Evolutionary conservation across 2,113 vertebrate genomes (phyloP), one percentile per base, ranked within the genome.

Genomic region (Amblyopsis rosae): DNA sequence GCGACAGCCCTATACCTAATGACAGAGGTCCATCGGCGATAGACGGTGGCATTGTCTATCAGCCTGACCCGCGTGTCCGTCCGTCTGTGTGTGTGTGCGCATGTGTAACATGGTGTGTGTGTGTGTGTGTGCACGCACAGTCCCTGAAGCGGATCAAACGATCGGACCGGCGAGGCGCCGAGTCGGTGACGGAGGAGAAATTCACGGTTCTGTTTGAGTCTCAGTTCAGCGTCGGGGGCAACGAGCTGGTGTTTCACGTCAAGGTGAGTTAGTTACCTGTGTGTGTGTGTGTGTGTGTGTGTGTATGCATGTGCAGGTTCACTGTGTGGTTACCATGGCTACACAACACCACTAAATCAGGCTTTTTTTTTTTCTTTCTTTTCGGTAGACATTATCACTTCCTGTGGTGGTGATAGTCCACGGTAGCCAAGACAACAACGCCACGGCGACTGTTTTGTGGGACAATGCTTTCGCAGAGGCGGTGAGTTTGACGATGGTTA

Each of bases 361-460:
- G n/a, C n/a, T n/a, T n/a, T 3, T 10, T 35, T 32, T 7, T 26
- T 19, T 26, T 12, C n/a, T 35, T 32, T 7, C n/a, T 19, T 26
- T 12, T 12, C 15, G 45, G 49, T 45, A 98, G 96, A 99, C 96
- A 0, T 89, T 98, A 84, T 98, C 96, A 15, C 92, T 98, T 65
- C 97, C 96, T 0, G 96, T 99, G 62, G 96, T 98, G 1, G 97
- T 98, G 79, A 99, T 98, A 0, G 96, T 98, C 51, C 97, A 99
- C 0, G 96, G 96, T 45, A 98, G 96, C 90, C 96, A 98, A 88
- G 97, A 98, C 91, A 96, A 98, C 83, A 99, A 98, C 0, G 96
- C 97, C 64, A 98, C 96, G 0, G 96, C 97, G 56, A 98, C 97
- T 0, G 96, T 98, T 58, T 88, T 98, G 16, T 98, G 97, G 97